Percentiles rank a stretch among this genome's conserved stretches.
These are phyloP conservation scores for Diploptera punctata DNA, from an alignment of 2,888 invertebrate species.

Conservation along the genomic window DNA sequence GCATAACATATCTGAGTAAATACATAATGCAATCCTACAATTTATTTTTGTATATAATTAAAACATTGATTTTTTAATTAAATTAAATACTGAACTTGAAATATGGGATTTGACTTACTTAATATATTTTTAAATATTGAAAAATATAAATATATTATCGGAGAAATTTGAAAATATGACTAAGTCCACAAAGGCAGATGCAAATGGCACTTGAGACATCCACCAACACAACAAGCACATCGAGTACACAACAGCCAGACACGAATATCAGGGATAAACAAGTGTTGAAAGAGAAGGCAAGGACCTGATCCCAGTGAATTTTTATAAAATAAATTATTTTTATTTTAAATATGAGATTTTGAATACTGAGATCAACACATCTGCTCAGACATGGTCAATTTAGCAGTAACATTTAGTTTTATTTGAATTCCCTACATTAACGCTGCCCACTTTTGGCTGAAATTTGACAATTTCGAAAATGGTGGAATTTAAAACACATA, in stretches of 20 bases:
- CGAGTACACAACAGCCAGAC: slow-evolving; percentile 33
- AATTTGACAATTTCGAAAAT: slow-evolving; percentile 10
- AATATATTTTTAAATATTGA: too few species aligned
- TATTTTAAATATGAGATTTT: neutral
- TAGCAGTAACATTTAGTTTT: neutral
- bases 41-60: too few species aligned
- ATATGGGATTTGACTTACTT: too few species aligned
- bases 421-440: slow-evolving; percentile 22
- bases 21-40: too few species aligned
- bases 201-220: slow-evolving; percentile 19
- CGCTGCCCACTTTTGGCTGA: slow-evolving; percentile 54
- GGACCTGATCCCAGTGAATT: slow-evolving; percentile 56
- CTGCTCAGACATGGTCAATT: slow-evolving; percentile 35
- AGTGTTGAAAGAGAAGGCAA: slow-evolving; percentile 31
- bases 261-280: slow-evolving; percentile 1
- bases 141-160: too few species aligned
- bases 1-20: too few species aligned
- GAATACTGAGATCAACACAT: neutral
- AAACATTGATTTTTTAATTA: too few species aligned
- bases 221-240: slow-evolving; percentile 49
- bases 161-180: neutral
- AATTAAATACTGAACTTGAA: too few species aligned
- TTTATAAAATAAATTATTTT: too few species aligned
- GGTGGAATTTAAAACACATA: neutral
- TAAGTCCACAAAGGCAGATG: neutral